Evolutionary conservation across 2,888 invertebrate genomes (phyloP), one percentile per base, ranked within the genome.

Genomic region (Brachylomia viminalis): DNA sequence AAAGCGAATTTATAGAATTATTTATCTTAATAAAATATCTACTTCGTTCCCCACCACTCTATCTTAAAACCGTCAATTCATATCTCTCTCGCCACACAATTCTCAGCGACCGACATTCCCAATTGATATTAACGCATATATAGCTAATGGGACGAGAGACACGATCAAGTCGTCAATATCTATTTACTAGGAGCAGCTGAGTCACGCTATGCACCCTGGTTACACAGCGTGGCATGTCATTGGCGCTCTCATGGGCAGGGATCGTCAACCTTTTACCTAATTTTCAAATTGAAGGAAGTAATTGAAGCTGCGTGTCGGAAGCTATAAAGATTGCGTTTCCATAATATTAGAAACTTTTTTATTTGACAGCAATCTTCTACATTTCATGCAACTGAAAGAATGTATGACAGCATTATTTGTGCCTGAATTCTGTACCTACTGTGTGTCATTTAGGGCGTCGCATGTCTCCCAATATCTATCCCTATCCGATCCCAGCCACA

Each of bases 71-170:
- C 67, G 70, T 49, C 75, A 68, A 65, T 68, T 84, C n/a, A 52
- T 45, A 61, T 64, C 20, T 52, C 47, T 58, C 58, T 72, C 56
- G 5, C 30, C 6, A 71, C 68, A 33, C 58, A 64, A 73, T 69
- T 66, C 47, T 54, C 68, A 47, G 47, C 30, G 58, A 52, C 66
- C 30, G 58, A 52, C 66, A 64, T 45, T 61, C 70, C 30, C 61
- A 85, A 86, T 85, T 82, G 78, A 86, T 85, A 76, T 80, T 56
- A 80, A 85, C 77, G 69, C 61, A 73, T n/a, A n/a, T n/a, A n/a
- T 70, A 75, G 47, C 74, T 72, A 81, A 76, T 66, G 59, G 59
- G 64, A 61, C 52, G 64, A 62, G 49, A 73, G 71, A 79, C 73
- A 67, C 72, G 67, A 86, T 84, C 75, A 81, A 79, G 78, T 79